Percentiles rank a stretch among this genome's conserved stretches.
Conservation (phyloP, 2,888 invertebrate genomes). For the Eumerus sabulonum region DNA sequence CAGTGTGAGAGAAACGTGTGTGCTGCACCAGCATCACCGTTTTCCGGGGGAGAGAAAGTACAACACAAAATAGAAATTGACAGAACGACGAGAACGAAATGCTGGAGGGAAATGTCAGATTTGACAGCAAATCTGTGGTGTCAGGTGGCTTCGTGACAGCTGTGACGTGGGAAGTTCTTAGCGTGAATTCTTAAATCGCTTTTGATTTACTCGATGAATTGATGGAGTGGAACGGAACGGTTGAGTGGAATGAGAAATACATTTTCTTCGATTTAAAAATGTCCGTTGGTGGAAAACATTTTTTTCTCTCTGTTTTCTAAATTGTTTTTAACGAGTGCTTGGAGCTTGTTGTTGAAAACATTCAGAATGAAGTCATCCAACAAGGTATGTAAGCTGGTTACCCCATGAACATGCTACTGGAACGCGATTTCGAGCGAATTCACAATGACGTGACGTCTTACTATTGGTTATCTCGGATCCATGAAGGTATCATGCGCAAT, state of each 20-base stretch:
- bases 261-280: background rate
- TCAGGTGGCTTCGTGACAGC: conserved; percentile 1
- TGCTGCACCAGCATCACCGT: conserved; percentile 42
- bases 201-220: background rate
- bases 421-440: too few species aligned
- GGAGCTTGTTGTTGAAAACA: too few species aligned
- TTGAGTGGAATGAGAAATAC: conserved; percentile 9
- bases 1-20: conserved; percentile 50
- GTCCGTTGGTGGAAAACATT: too few species aligned
- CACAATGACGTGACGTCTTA: too few species aligned
- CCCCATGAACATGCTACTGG: too few species aligned
- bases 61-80: conserved; percentile 30
- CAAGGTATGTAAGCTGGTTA: too few species aligned
- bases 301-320: too few species aligned
- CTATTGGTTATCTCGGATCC: too few species aligned
- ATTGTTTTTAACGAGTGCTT: too few species aligned
- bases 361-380: too few species aligned
- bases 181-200: background rate
- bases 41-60: conserved; percentile 41
- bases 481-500: too few species aligned
- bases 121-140: conserved; percentile 3
- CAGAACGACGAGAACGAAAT: conserved; percentile 1
- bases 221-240: too few species aligned
- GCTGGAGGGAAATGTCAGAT: conserved; percentile 33
- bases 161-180: background rate